phyloP scores from a whole-genome alignment of 2,113 vertebrate species.

The Eurystomus gularis region DNA sequence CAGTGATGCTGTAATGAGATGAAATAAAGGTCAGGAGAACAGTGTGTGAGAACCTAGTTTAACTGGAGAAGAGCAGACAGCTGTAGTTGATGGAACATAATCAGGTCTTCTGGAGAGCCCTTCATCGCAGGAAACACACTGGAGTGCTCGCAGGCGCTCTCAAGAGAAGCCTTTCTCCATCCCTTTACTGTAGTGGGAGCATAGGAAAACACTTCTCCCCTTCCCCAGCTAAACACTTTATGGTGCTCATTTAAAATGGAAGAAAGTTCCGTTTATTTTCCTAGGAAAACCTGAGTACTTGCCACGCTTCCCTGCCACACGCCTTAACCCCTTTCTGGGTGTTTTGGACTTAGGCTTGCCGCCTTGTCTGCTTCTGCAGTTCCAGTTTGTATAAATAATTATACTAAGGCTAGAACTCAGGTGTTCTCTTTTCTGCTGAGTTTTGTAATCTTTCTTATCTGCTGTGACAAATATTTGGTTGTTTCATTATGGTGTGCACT shows the following conservation, averaged over 20 bases:
- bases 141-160: background rate
- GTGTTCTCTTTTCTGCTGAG: background rate
- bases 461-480: accelerated
- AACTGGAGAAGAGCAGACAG: background rate
- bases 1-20: background rate
- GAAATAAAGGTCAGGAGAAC: background rate
- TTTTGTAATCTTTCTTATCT: background rate
- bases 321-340: background rate
- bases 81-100: background rate
- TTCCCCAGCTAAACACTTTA: background rate
- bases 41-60: background rate
- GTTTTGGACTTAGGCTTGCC: background rate
- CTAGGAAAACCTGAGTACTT: background rate
- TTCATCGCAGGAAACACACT: background rate
- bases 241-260: background rate
- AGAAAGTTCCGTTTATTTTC: background rate
- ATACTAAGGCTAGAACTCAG: background rate
- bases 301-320: background rate
- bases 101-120: background rate
- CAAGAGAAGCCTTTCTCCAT: background rate
- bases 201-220: background rate
- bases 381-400: background rate
- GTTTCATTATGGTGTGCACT: accelerated
- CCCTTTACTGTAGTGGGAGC: background rate
- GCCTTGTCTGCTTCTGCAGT: background rate